Conservation (phyloP, 2,888 invertebrate genomes). For the Tachina lurida region DNA sequence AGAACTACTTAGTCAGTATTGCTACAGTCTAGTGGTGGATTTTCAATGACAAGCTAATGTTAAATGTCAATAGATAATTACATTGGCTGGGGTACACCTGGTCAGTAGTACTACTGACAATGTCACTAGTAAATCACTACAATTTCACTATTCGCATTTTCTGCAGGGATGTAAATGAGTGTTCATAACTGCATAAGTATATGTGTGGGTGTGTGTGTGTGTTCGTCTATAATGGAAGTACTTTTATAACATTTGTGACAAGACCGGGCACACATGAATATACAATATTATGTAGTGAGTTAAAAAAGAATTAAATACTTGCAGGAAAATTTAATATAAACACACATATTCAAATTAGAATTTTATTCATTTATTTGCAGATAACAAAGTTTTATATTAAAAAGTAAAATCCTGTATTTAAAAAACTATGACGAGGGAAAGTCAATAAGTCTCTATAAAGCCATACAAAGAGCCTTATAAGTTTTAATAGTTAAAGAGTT, state of each 20-base stretch:
- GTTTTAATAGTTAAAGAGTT: too few relatives aligned
- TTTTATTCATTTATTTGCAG: neutral
- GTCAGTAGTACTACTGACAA: too few relatives aligned
- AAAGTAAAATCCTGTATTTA: neutral
- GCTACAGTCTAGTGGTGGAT: too few relatives aligned
- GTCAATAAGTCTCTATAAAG: too few relatives aligned
- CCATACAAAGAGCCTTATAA: too few relatives aligned
- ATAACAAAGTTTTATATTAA: neutral
- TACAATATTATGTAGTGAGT: neutral
- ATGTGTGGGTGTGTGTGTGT: neutral
- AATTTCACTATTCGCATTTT: too few relatives aligned
- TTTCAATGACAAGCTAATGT: too few relatives aligned
- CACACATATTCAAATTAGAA: neutral
- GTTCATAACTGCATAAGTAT: neutral
- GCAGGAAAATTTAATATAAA: conserved; percentile 25
- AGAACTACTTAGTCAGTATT: too few relatives aligned
- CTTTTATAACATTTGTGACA: conserved; percentile 12
- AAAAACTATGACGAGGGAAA: too few relatives aligned
- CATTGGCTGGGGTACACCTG: too few relatives aligned
- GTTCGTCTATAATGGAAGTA: conserved; percentile 3
- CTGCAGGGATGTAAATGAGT: neutral
- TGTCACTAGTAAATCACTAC: too few relatives aligned
- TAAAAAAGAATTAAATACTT: conserved; percentile 26
- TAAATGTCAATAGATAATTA: too few relatives aligned
- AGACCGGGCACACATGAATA: neutral